Conservation (phyloP, 2,797 vertebrate genomes). For the Hapalemur alaotrensis region DNA sequence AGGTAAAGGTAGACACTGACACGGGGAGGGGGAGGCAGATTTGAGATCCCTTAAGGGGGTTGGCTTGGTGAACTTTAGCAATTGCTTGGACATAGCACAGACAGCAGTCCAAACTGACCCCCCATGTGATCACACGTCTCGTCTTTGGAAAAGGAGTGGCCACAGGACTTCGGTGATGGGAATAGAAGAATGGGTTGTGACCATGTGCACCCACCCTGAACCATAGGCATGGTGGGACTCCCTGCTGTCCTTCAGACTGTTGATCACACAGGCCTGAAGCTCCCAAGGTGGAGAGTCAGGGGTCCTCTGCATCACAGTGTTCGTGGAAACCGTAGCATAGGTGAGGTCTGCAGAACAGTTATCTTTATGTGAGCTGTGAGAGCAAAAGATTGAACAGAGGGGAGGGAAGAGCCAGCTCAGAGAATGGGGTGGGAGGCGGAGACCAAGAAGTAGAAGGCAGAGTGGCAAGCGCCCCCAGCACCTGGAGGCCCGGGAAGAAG, state of each 20-base stretch:
- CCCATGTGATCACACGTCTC: neutral
- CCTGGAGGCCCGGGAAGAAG: neutral
- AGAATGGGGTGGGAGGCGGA: no score
- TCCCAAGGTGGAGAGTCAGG: neutral
- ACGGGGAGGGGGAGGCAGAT: neutral
- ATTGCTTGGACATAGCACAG: neutral
- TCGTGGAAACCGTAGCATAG: neutral
- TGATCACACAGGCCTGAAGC: neutral
- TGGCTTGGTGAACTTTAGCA: neutral
- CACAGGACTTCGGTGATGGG: neutral
- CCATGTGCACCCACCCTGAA: fast-evolving
- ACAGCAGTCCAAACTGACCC: neutral
- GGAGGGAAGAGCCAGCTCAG: no score
- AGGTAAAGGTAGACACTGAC: neutral
- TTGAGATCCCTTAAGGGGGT: neutral
- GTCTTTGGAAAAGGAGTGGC: neutral
- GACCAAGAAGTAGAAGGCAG: neutral
- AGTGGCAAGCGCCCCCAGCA: neutral
- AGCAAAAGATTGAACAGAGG: neutral
- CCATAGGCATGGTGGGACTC: neutral
- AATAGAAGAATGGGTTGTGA: neutral
- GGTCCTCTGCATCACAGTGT: neutral
- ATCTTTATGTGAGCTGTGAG: neutral
- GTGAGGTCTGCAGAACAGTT: neutral
- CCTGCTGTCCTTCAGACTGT: no score